Evolutionary conservation across 2,888 invertebrate species (phyloP).

Genomic region (Gonocerus acuteangulatus): DNA sequence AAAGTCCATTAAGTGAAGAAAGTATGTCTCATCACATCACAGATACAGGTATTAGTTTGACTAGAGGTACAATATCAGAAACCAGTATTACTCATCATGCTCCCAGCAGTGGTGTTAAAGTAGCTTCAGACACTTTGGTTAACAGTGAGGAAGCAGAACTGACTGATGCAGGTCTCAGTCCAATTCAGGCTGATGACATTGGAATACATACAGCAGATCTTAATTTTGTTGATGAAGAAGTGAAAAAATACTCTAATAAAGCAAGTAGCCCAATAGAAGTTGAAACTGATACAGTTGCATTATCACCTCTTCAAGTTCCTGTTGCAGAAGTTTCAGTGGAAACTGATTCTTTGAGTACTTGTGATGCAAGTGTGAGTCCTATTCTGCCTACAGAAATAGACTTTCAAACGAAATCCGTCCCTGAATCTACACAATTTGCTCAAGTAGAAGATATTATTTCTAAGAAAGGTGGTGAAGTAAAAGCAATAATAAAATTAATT

Average conservation of each 20-base stretch:
- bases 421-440: conserved; percentile 1
- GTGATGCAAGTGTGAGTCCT: conserved; percentile 50
- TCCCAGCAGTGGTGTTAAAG: conserved; percentile 42
- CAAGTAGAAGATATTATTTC: conserved; percentile 29
- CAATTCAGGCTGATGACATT: conserved; percentile 50
- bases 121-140: conserved; percentile 46
- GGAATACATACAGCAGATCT: conserved; percentile 42
- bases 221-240: conserved; percentile 43
- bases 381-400: conserved; percentile 45
- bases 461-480: conserved; percentile 46
- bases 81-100: conserved; percentile 43
- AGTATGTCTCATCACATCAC: conserved; percentile 50
- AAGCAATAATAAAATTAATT: conserved; percentile 49
- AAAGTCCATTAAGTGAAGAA: conserved; percentile 47
- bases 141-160: conserved; percentile 47
- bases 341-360: conserved; percentile 49
- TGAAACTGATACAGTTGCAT: conserved; percentile 44
- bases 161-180: conserved; percentile 51
- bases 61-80: conserved; percentile 47
- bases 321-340: conserved; percentile 49
- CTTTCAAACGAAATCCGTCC: conserved; percentile 39
- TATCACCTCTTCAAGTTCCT: conserved; percentile 45
- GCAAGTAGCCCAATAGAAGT: conserved; percentile 50
- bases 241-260: conserved; percentile 44
- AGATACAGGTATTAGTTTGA: conserved; percentile 51